phyloP scores from a whole-genome alignment of 2,113 vertebrate species.

The Dipodomys ordii region DNA sequence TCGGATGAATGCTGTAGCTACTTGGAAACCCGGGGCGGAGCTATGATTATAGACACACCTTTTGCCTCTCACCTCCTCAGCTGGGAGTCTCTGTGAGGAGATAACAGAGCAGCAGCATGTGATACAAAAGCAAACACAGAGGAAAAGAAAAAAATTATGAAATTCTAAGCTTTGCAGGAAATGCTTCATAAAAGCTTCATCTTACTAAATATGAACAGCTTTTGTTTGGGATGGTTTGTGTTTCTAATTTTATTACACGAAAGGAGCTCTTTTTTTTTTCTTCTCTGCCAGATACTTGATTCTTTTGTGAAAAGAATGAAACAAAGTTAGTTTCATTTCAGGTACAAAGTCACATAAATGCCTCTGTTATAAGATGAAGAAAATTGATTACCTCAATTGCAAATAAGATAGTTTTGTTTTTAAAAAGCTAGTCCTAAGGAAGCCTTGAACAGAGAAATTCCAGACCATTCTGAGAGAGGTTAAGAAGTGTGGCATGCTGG shows the following conservation, averaged over 20 bases:
- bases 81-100: not conserved
- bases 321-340: conserved; percentile 59
- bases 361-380: conserved; percentile 43
- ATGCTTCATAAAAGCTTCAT: conserved; percentile 60
- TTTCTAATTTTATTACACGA: conserved; percentile 76
- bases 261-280: conserved; percentile 31
- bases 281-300: conserved; percentile 58
- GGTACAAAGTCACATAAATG: conserved; percentile 60
- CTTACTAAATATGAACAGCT: conserved; percentile 66
- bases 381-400: conserved; percentile 34
- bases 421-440: conserved; percentile 20
- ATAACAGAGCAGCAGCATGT: not conserved
- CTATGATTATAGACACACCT: not conserved
- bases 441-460: not conserved
- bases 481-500: not conserved
- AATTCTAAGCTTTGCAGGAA: conserved; percentile 65
- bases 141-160: not conserved
- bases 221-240: conserved; percentile 68
- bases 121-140: conserved; percentile 37
- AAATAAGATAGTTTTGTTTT: conserved; percentile 39
- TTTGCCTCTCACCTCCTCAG: not conserved
- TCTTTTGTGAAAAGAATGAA: conserved; percentile 67
- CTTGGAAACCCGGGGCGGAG: not conserved
- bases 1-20: not conserved
- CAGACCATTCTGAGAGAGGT: not conserved